Base-by-base conservation (phyloP, 2,888 invertebrate species). In the Spilosoma lubricipeda region DNA sequence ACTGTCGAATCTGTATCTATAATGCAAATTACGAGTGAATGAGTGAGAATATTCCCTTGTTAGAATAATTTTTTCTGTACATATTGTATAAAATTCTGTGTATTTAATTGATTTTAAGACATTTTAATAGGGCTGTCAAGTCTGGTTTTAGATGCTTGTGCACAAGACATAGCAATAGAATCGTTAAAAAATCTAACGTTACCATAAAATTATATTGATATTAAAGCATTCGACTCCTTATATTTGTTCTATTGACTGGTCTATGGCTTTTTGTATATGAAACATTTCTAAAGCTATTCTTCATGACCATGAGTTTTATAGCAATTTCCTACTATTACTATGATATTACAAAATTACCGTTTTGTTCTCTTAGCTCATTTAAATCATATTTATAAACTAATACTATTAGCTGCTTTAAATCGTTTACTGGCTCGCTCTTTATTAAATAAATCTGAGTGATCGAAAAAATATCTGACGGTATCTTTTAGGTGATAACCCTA, bases 71-170 rank as follows among this genome's bases (percentile, higher is more conserved):
- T 67, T 36, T 20, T 65, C 18, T 13, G 27, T 27, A 30, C 52
- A 65, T 52, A 71, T 66, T 36, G n/a, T 63, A 48, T 67, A 3
- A 30, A 64, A 42, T 13, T 30, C 30, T n/a, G 15, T 67, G 69
- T 70, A 42, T 72, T 70, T 72, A 72, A 74, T 77, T 74, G 67
- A 71, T 72, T 72, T 13, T 65, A 56, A 70, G 63, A n/a, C 45
- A 63, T 63, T 27, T 30, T 42, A 15, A 5, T 20, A 70, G 63
- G 63, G 70, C 33, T 63, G 70, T 45, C 36, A 27, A 70, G 42
- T 42, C n/a, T 18, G 0, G 39, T 8, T 48, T 48, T 0, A 8
- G 11, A 27, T 5, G 59, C 15, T 15, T 30, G 9, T 52, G 52
- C 20, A 52, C 52, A 52, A 52, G 20, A 23, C 9, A 3, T 56